Conservation (phyloP, 1,140 invertebrate genomes). For the Antheraea pernyi region DNA sequence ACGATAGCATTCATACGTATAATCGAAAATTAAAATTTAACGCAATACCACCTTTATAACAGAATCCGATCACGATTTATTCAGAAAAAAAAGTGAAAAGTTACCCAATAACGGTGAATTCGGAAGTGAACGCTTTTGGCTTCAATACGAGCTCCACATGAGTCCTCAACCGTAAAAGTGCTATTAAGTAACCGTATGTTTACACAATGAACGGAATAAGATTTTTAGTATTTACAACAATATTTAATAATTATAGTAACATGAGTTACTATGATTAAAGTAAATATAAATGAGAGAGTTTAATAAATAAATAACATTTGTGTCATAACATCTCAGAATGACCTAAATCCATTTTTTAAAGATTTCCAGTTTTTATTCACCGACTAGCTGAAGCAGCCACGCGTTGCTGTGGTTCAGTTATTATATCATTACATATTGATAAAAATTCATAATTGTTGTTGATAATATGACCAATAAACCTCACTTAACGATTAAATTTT, state of each 20-base stretch:
- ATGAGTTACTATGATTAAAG: neutral
- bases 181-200: slow-evolving; percentile 35
- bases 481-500: too few species aligned
- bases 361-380: too few species aligned
- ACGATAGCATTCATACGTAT: neutral
- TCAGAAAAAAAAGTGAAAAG: slow-evolving; percentile 17
- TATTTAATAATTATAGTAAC: neutral
- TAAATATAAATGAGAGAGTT: too few species aligned
- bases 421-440: too few species aligned
- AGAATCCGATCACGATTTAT: neutral
- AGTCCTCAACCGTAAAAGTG: slow-evolving; percentile 38
- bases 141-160: slow-evolving; percentile 41
- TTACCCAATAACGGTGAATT: slow-evolving; percentile 44
- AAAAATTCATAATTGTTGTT: too few species aligned
- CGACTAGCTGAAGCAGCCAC: too few species aligned
- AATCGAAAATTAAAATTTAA: neutral
- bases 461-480: too few species aligned
- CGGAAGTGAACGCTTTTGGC: slow-evolving; percentile 55
- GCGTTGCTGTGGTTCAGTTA: too few species aligned
- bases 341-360: too few species aligned
- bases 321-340: too few species aligned
- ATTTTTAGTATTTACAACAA: neutral
- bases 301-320: too few species aligned
- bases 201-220: slow-evolving; percentile 17
- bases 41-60: slow-evolving; percentile 14